Evolutionary conservation across 2,797 vertebrate species (phyloP), one percentile per base, ranked within the genome.

Genomic region (Brotula barbata): DNA sequence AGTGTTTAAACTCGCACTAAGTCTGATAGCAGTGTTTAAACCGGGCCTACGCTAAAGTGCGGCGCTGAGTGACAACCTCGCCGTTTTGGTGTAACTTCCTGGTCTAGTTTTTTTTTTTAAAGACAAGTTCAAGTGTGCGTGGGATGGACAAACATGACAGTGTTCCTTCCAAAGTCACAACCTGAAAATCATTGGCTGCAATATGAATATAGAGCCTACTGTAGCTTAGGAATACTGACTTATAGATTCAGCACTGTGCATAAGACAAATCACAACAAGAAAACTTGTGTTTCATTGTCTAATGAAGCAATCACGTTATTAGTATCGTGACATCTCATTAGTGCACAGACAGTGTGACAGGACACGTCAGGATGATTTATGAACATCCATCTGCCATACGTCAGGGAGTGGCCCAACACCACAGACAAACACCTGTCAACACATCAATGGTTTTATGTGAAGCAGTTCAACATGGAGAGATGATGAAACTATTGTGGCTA

Each of bases 1-100:
- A 25, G 50, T 80, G 75, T 63, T 78, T 65, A 39, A 70, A 73
- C 59, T 47, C 39, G 63, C 68, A 72, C 63, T 33, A 15, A 72
- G 45, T n/a, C 48, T 71, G 81, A 84, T 69, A 83, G 67, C 67
- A 46, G 57, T 81, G 81, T 82, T 87, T 84, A 74, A 47, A 21
- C 20, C 70, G 47, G 49, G 54, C 63, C 68, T 41, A 57, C 63
- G 46, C 75, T 78, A 54, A 84, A 81, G 71, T 71, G 54, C 64
- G 72, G 55, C 56, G 73, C 44, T 65, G 79, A 75, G 50, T 72
- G 76, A 82, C 16, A 49, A 13, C 17, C 11, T 61, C 63, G 22
- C 45, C n/a, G 23, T 21, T 37, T 57, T 42, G 20, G 34, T 54
- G 14, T 54, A 57, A 71, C 48, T 16, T 55, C 25, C 34, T 23